phyloP scores from a whole-genome alignment of 2,797 vertebrate genomes.

The Valencia hispanica region DNA sequence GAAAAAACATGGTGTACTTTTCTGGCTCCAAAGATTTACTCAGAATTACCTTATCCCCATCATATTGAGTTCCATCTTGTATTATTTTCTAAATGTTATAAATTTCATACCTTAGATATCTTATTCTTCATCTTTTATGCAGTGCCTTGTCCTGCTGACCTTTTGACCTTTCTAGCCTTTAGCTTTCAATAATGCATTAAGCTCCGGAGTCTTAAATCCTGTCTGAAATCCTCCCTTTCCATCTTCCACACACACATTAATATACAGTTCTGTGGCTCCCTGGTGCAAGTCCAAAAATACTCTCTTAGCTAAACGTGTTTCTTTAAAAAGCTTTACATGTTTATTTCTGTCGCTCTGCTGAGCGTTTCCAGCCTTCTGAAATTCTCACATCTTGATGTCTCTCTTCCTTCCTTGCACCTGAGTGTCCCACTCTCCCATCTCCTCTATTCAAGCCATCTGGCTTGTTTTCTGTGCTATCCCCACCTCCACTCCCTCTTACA shows the following conservation, averaged over 20 bases:
- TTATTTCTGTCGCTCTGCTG: slow-evolving; percentile 53
- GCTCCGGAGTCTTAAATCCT: slow-evolving; percentile 15
- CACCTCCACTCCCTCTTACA: slow-evolving; percentile 4
- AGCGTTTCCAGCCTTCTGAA: slow-evolving; percentile 49
- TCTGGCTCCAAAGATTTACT: slow-evolving; percentile 35
- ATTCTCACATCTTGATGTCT: slow-evolving; percentile 57
- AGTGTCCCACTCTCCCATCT: slow-evolving; percentile 39
- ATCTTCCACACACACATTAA: slow-evolving; percentile 9
- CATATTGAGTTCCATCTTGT: slow-evolving; percentile 22
- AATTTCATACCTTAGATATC: slow-evolving; percentile 13
- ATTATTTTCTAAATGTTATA: slow-evolving; percentile 45
- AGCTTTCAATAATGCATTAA: slow-evolving; percentile 31
- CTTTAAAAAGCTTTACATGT: slow-evolving; percentile 47
- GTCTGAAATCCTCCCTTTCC: slow-evolving; percentile 19
- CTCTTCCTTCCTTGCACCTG: slow-evolving; percentile 32
- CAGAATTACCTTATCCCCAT: slow-evolving; percentile 30
- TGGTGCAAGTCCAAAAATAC: slow-evolving; percentile 57
- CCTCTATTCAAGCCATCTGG: slow-evolving; percentile 52
- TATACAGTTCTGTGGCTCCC: slow-evolving; percentile 2
- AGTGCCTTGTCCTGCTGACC: background rate
- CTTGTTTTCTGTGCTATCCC: slow-evolving; percentile 38
- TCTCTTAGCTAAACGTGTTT: slow-evolving; percentile 17
- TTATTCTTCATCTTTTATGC: background rate
- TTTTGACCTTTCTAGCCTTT: slow-evolving; percentile 20
- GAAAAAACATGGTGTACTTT: slow-evolving; percentile 48